Evolutionary conservation across 2,888 invertebrate genomes (phyloP).

Genomic region (Cerceris rybyensis): DNA sequence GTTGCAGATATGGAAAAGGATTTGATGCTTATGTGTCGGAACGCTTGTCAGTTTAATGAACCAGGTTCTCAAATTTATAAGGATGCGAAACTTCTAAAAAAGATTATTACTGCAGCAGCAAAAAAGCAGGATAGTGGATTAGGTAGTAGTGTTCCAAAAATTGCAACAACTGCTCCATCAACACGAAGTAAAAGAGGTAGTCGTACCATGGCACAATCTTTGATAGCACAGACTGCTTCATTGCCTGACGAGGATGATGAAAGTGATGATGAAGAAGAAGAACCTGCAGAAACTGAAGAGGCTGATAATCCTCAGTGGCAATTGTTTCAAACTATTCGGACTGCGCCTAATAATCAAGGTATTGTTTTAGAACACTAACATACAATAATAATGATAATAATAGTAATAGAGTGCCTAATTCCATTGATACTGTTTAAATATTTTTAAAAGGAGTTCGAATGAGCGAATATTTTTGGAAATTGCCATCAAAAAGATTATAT

Average conservation of each 20-base stretch:
- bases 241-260: conserved; percentile 86
- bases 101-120: conserved; percentile 84
- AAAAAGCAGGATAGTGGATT: conserved; percentile 76
- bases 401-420: not conserved
- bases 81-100: conserved; percentile 94
- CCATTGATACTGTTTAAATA: conserved; percentile 2
- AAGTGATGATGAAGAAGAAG: conserved; percentile 85
- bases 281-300: conserved; percentile 83
- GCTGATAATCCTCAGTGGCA: conserved; percentile 94
- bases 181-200: conserved; percentile 79
- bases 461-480: conserved; percentile 95
- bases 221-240: conserved; percentile 85
- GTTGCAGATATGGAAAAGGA: conserved; percentile 95
- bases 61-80: conserved; percentile 98
- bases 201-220: conserved; percentile 80
- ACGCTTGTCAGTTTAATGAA: conserved; percentile 98
- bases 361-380: conserved; percentile 19
- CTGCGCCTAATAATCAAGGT: conserved; percentile 84
- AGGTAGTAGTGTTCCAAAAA: conserved; percentile 68
- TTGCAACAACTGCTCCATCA: conserved; percentile 73
- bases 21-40: conserved; percentile 93
- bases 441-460: conserved; percentile 87
- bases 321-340: conserved; percentile 91
- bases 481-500: conserved; percentile 95
- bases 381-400: not conserved